phyloP scores from a whole-genome alignment of 53 echinoderm and acorn worm species.

The Actinopyga echinites region DNA sequence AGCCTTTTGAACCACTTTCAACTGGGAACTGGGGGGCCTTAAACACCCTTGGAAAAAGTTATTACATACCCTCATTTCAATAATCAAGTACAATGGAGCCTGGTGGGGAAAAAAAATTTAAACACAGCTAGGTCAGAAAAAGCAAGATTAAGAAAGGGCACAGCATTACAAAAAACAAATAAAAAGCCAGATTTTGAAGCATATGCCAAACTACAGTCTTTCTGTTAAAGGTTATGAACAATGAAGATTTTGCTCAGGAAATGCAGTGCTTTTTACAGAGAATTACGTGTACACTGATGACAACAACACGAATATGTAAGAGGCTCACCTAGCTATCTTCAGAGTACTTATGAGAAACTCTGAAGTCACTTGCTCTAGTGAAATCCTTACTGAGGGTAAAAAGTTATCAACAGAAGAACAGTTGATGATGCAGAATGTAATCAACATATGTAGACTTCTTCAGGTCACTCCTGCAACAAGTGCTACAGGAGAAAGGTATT shows the following conservation, averaged over 20 bases:
- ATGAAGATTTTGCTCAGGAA: constrained; percentile 13
- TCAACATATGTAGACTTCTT: constrained; percentile 13
- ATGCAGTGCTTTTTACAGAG: constrained; percentile 2
- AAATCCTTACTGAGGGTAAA: constrained; percentile 9
- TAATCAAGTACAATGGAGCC: no score
- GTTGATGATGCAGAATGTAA: constrained; percentile 18
- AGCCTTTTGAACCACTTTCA: no score
- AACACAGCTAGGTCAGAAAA: no score
- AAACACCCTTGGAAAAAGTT: no score
- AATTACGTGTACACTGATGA: neutral
- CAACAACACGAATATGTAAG: constrained; percentile 17
- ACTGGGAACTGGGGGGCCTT: no score
- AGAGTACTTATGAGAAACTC: neutral
- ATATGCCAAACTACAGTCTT: constrained; percentile 20
- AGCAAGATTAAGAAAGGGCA: no score
- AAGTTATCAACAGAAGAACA: neutral
- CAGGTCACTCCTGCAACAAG: constrained; percentile 21
- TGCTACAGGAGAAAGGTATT: constrained; percentile 12
- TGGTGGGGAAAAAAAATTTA: no score
- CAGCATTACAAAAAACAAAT: no score
- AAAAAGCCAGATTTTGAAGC: constrained; percentile 10
- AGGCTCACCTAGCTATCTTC: constrained; percentile 21
- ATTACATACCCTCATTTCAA: no score
- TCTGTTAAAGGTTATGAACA: constrained; percentile 13
- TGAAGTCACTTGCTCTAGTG: constrained; percentile 5